Evolutionary conservation across 2,113 vertebrate genomes (phyloP), one percentile per base, ranked within the genome.

Genomic region (Panthera leo): DNA sequence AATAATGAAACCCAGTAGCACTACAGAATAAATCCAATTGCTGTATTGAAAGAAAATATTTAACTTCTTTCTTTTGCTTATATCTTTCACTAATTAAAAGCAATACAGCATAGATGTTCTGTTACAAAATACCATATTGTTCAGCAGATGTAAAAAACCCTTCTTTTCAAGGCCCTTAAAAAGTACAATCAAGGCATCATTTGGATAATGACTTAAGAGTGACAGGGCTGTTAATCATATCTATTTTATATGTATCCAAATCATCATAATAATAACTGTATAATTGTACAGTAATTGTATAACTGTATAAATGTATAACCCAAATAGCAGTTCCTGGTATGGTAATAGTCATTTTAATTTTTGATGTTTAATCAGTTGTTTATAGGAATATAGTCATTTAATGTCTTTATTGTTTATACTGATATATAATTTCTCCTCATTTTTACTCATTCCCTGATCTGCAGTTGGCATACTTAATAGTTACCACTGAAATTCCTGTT

Each of bases 351-450:
- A n/a, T 45, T 91, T 51, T 13, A 48, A 86, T 91, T 94, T 94
- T 83, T 75, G 51, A 42, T 97, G 34, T 65, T 95, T 93, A 97
- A 94, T 61, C 29, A 82, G 65, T 85, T 97, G 94, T 93, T 98
- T 87, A 84, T 88, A 76, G 61, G 86, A 97, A 89, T 61, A 10
- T 70, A 97, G 19, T 78, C 2, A 86, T 87, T 86, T 39, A 73
- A 29, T 83, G 13, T 51, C 97, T 98, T 42, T 82, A 63, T 88
- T 98, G 89, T 78, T 95, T 75, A 82, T n/a, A 67, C 0, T 0
- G 61, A 61, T 53, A 76, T 76, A 9, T 92, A 86, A 93, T 97
- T 97, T 98, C 61, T 88, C 34, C 79, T 96, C 63, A 83, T 76
- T 95, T 92, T 97, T 78, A 95, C 73, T 90, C 89, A 75, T 95